These are phyloP conservation scores for Scaptomyza parva DNA, from an alignment of 2,888 invertebrate genomes.

Conservation along the genomic window DNA sequence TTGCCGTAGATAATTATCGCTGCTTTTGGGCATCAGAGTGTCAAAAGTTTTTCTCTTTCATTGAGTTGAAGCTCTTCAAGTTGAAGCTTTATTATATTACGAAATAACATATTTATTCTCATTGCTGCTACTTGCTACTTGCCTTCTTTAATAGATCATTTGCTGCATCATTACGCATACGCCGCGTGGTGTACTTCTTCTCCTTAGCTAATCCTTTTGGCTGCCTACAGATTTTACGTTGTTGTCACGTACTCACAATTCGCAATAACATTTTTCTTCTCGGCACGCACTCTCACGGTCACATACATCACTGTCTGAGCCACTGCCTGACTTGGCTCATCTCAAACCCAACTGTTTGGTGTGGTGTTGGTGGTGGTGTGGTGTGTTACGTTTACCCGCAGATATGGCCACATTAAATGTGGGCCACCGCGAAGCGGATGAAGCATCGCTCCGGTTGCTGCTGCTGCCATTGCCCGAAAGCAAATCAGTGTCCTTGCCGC, in stretches of 20 bases:
- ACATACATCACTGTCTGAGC: conserved; percentile 72
- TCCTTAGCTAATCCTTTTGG: conserved; percentile 64
- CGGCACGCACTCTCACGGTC: conserved; percentile 50
- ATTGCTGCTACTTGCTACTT: conserved; percentile 5
- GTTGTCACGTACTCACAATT: conserved; percentile 68
- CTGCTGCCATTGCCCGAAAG: conserved; percentile 47
- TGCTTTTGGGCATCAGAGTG: conserved; percentile 34
- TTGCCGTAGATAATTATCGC: conserved; percentile 45
- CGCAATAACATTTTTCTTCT: conserved; percentile 53
- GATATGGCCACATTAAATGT: conserved; percentile 62
- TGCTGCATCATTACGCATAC: conserved; percentile 72
- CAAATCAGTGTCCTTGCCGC: conserved; percentile 65
- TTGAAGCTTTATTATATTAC: conserved; percentile 37
- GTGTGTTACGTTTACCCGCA: conserved; percentile 23
- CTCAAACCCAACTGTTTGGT: background rate
- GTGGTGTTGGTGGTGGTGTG: background rate
- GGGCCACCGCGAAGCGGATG: conserved; percentile 61
- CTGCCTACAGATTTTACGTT: conserved; percentile 44
- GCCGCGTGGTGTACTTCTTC: conserved; percentile 31
- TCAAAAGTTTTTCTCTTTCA: conserved; percentile 22
- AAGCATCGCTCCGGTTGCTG: conserved; percentile 40
- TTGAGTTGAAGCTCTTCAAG: conserved; percentile 5
- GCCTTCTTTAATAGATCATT: conserved; percentile 63
- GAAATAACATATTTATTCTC: conserved; percentile 15
- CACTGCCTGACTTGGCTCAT: background rate